Base-by-base conservation (phyloP, 2,888 invertebrate genomes). In the Eupithecia exiguata region DNA sequence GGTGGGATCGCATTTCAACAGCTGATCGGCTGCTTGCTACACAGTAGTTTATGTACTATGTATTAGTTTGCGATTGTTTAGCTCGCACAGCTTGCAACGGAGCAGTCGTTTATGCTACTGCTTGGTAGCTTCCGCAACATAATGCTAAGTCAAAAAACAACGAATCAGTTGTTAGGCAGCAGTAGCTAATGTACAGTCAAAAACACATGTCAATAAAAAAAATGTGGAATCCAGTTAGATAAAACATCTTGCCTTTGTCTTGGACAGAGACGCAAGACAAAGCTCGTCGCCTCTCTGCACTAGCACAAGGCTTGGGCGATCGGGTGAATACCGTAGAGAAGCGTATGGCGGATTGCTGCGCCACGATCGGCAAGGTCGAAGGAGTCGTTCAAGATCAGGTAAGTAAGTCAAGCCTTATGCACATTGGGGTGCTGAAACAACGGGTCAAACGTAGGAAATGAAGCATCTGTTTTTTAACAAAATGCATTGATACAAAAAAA, bases 341-440 rank as follows among this genome's bases (percentile, higher is more conserved):
- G 76, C 85, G 85, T 43, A 68, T 93, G 6, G 84, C 84, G 58
- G 84, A 85, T 53, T 93, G 92, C 79, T 90, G 90, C 78, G 89
- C 91, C 0, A 78, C 69, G 6, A 78, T 88, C 38, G 83, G 79
- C 25, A 89, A 88, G 77, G 82, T 83, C 10, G 87, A 88, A 6
- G 89, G 86, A 25, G 71, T 80, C 1, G 53, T 89, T 21, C 79
- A 84, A 53, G 91, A 92, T 70, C 89, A 91, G 84, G 92, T 91
- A 40, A n/a, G 10, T 53, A n/a, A 53, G 10, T 53, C 43, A 53
- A 21, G 9, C 1, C 18, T 18, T 9, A 21, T 10, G 21, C 49
- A 21, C 10, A 21, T 46, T 46, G n/a, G n/a, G 18, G 2, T 53
- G 49, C n/a, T 10, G 49, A 49, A 46, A n/a, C 7, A n/a, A 18